phyloP scores from a whole-genome alignment of 2,888 invertebrate genomes.

The Heteromurus nitidus region DNA sequence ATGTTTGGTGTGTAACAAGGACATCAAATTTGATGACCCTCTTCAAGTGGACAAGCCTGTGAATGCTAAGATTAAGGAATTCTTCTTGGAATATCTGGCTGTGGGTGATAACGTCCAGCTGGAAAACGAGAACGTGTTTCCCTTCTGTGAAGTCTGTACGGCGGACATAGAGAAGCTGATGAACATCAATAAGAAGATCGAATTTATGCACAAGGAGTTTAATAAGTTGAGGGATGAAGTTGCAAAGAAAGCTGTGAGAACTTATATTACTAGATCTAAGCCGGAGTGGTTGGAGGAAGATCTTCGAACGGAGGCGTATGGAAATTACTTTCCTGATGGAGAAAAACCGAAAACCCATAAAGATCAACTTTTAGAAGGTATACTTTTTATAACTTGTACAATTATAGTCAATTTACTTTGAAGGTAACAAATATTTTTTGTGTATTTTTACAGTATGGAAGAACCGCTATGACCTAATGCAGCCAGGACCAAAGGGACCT shows the following conservation, averaged over 20 bases:
- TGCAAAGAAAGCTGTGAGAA: slow-evolving; percentile 70
- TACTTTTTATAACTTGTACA: neutral
- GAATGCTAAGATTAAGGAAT: slow-evolving; percentile 66
- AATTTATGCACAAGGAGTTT: slow-evolving; percentile 71
- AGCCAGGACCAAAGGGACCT: slow-evolving; percentile 71
- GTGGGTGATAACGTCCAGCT: slow-evolving; percentile 67
- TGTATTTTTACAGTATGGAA: slow-evolving; percentile 68
- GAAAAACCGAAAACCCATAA: slow-evolving; percentile 66
- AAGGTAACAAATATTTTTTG: neutral
- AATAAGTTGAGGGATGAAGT: slow-evolving; percentile 70
- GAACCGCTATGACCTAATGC: slow-evolving; percentile 68
- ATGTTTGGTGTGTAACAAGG: slow-evolving; percentile 71
- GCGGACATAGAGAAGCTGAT: slow-evolving; percentile 67
- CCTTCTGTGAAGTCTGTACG: slow-evolving; percentile 67
- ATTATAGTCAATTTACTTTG: neutral
- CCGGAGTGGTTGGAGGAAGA: slow-evolving; percentile 70
- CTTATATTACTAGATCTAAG: slow-evolving; percentile 68
- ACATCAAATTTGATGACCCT: slow-evolving; percentile 52
- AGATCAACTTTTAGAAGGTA: slow-evolving; percentile 67
- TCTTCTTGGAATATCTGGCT: slow-evolving; percentile 69
- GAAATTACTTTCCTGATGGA: slow-evolving; percentile 52
- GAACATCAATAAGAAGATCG: slow-evolving; percentile 68
- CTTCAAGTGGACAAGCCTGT: slow-evolving; percentile 17
- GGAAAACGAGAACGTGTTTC: slow-evolving; percentile 66
- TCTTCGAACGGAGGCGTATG: slow-evolving; percentile 54